Evolutionary conservation across 2,888 invertebrate species (phyloP).

Genomic region (Drosophila villosipedis): DNA sequence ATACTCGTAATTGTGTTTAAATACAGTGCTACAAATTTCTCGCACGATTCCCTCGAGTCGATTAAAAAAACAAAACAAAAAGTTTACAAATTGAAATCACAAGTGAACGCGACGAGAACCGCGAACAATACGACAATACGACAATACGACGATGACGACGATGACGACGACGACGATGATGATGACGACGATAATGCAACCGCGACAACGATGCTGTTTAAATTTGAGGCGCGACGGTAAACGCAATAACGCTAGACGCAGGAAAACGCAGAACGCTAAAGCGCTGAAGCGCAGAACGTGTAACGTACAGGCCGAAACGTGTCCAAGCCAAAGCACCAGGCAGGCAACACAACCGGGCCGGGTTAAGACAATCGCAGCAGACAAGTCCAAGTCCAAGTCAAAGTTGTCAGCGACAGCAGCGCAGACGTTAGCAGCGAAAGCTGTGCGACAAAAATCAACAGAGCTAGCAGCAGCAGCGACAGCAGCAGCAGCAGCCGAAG

Average conservation of each 20-base stretch:
- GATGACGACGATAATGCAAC: constrained; percentile 2
- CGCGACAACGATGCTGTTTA: background rate
- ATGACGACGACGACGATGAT: constrained; percentile 1
- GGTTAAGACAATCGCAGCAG: constrained; percentile 61
- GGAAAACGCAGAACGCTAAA: constrained; percentile 25
- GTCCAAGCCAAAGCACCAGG: constrained; percentile 71
- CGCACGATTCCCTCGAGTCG: constrained; percentile 9
- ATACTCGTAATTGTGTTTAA: constrained; percentile 9
- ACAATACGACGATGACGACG: background rate
- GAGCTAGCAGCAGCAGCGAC: constrained; percentile 6
- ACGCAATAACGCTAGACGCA: constrained; percentile 28
- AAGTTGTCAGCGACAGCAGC: constrained; percentile 37
- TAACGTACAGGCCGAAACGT: constrained; percentile 60
- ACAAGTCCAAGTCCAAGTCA: constrained; percentile 65
- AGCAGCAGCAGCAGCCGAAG: background rate
- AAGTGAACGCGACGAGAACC: constrained; percentile 27
- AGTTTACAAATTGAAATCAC: constrained; percentile 16
- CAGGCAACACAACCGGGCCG: constrained; percentile 66
- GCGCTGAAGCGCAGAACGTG: constrained; percentile 36
- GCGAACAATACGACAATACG: background rate
- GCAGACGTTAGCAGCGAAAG: constrained; percentile 36
- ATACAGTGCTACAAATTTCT: constrained; percentile 10
- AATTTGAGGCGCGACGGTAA: constrained; percentile 36
- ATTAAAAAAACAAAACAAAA: constrained; percentile 32
- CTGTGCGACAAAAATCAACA: constrained; percentile 55